These are phyloP conservation scores for Thumatha senex DNA, from an alignment of 2,888 invertebrate genomes.

Conservation along the genomic window DNA sequence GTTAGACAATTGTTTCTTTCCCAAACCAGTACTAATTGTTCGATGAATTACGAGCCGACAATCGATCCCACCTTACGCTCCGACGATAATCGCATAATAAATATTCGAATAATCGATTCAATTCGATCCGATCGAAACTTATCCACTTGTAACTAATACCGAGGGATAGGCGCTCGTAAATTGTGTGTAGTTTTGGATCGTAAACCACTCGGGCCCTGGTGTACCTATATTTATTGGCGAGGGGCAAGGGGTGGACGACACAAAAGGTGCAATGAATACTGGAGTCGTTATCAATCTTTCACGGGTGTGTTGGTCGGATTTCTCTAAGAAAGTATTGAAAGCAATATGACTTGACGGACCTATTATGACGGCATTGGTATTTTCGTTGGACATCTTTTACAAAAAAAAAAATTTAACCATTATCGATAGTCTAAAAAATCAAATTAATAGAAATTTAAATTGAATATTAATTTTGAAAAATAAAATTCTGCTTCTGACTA, in stretches of 20 bases:
- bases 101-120: slow-evolving; percentile 34
- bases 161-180: slow-evolving; percentile 33
- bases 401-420: too few species aligned
- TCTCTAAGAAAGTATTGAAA: slow-evolving; percentile 8
- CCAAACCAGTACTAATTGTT: slow-evolving; percentile 10
- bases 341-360: neutral
- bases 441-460: too few species aligned
- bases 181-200: slow-evolving; percentile 39
- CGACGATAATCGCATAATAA: slow-evolving; percentile 35
- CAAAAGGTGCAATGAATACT: slow-evolving; percentile 26
- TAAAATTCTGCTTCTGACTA: too few species aligned
- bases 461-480: too few species aligned
- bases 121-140: slow-evolving; percentile 34
- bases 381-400: too few species aligned
- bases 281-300: slow-evolving; percentile 32
- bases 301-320: slow-evolving; percentile 24
- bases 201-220: slow-evolving; percentile 35
- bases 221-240: slow-evolving; percentile 14
- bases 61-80: slow-evolving; percentile 39
- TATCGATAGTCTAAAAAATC: too few species aligned
- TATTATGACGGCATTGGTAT: too few species aligned
- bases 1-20: neutral
- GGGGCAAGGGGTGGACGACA: slow-evolving; percentile 7
- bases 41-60: slow-evolving; percentile 20
- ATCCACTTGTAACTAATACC: slow-evolving; percentile 39